Base-by-base conservation (phyloP, 2,113 vertebrate genomes). In the Eudyptes chrysolophus region DNA sequence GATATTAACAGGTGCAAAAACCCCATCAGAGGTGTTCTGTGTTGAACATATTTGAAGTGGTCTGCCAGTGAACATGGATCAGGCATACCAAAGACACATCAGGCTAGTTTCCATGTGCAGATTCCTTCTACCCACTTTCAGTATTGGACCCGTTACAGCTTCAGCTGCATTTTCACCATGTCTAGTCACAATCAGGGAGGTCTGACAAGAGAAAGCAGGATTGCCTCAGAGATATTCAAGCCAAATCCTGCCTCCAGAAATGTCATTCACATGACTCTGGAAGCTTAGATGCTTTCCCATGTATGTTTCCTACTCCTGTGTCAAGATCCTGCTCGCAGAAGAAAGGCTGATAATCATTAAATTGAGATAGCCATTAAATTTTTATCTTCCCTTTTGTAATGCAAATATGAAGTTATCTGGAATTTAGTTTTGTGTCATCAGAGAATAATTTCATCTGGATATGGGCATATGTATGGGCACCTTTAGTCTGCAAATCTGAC, bases 161-260 rank as follows among this genome's bases (percentile, higher is more conserved):
- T 58, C 83, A 88, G 25, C n/a, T 83, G 70, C 20, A 0, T 78
- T 92, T 88, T 83, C 30, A 46, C 27, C 6, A 8, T 16, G 5
- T 55, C 48, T 55, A 22, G 19, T 68, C 48, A 74, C 22, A 64
- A 6, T 27, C 52, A 80, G 2, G 0, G 1, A 54, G 8, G 12
- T 68, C 42, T 86, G 75, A 52, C 66, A 86, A 51, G 8, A 76
- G 52, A 88, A 51, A 94, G 15, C 6, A 85, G 22, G 21, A 60
- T 58, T 42, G 13, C 4, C 32, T 79, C 32, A 40, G 34, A 6
- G 30, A n/a, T 49, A 38, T 25, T 66, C 46, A 54, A 82, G 16
- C 7, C 46, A 90, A 85, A 68, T 66, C 18, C 22, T 76, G 7
- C 11, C 26, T 9, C 34, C 19, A 55, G 16, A 90, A 85, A 60